phyloP scores from a whole-genome alignment of 2,113 vertebrate species.

The Labeo catla region DNA sequence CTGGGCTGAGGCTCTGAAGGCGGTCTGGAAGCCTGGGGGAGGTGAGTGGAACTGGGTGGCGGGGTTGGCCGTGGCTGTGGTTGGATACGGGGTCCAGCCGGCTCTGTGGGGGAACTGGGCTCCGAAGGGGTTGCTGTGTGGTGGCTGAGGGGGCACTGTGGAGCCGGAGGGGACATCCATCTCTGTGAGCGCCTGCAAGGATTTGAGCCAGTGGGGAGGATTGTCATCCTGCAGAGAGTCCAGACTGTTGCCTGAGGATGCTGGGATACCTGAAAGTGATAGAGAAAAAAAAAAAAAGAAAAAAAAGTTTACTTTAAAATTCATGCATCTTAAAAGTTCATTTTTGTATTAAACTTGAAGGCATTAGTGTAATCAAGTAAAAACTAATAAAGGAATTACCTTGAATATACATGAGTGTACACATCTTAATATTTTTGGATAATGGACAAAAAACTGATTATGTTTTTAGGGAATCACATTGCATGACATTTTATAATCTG shows the following conservation, averaged over 20 bases:
- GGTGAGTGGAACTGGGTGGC: conserved; percentile 86
- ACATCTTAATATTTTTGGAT: background rate
- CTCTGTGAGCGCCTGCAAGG: conserved; percentile 91
- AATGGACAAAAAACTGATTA: background rate
- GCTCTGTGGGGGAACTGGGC: conserved; percentile 90
- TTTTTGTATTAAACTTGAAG: background rate
- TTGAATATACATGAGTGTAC: background rate
- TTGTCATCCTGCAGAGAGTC: conserved; percentile 92
- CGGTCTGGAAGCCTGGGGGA: conserved; percentile 89
- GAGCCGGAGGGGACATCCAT: conserved; percentile 87
- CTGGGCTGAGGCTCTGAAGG: conserved; percentile 90
- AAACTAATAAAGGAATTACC: no score
- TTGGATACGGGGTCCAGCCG: conserved; percentile 85
- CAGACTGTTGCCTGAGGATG: conserved; percentile 88
- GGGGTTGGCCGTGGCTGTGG: conserved; percentile 78
- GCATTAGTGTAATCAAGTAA: no score
- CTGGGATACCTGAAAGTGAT: conserved; percentile 81
- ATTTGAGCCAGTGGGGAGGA: conserved; percentile 94
- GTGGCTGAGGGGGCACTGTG: conserved; percentile 77
- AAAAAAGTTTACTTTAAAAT: background rate
- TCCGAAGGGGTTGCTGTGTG: conserved; percentile 84
- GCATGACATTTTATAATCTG: background rate
- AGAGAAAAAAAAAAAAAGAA: background rate
- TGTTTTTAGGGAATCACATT: background rate
- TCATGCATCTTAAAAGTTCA: background rate